phyloP scores from a whole-genome alignment of 2,113 vertebrate species.

The Urocitellus parryii region DNA sequence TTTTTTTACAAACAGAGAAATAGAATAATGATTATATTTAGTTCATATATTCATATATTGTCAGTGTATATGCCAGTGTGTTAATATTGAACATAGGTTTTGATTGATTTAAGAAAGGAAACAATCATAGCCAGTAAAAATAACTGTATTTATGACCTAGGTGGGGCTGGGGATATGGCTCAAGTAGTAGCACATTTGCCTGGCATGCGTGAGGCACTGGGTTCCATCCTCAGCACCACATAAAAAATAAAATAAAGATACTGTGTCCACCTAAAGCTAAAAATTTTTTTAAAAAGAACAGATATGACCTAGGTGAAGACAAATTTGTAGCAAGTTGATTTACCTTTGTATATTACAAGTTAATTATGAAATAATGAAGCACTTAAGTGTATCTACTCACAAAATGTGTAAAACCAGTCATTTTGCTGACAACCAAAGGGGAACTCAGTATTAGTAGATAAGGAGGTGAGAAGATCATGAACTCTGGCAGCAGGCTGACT shows the following conservation, averaged over 20 bases:
- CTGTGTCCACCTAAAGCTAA: too few species aligned
- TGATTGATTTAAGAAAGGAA: conserved; percentile 19
- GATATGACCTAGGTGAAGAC: background rate
- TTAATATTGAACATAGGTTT: background rate
- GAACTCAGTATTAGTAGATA: too few species aligned
- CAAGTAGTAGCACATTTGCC: too few species aligned
- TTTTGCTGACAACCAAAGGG: background rate
- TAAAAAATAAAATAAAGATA: too few species aligned
- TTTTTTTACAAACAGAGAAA: background rate
- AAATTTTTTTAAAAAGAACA: too few species aligned
- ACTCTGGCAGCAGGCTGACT: background rate
- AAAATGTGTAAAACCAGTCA: background rate
- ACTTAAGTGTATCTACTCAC: background rate
- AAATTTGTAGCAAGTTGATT: background rate
- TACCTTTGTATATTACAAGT: background rate
- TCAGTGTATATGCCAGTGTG: background rate
- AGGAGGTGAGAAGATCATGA: background rate
- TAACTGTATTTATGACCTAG: background rate
- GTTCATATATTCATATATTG: background rate
- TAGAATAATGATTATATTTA: conserved; percentile 4
- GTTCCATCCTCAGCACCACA: too few species aligned
- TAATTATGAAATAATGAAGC: background rate
- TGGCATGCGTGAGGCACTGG: too few species aligned
- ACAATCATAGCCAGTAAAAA: background rate
- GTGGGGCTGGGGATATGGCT: too few species aligned